phyloP scores from a whole-genome alignment of 2,888 invertebrate species.

The Ryuthela nishihirai region DNA sequence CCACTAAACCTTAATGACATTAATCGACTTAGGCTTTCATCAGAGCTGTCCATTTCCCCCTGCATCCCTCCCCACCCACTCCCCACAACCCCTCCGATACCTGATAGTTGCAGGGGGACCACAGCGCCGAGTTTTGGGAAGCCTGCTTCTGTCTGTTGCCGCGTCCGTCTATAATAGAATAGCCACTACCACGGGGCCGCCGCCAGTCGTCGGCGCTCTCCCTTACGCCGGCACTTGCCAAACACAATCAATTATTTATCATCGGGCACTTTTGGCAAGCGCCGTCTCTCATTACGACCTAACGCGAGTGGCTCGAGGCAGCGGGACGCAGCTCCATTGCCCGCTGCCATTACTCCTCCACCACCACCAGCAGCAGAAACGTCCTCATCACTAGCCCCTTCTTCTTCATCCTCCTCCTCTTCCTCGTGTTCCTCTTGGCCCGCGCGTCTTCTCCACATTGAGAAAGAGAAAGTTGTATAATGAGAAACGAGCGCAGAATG shows the following conservation, averaged over 20 bases:
- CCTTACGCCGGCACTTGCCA: background rate
- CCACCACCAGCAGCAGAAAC: constrained; percentile 5
- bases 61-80: background rate
- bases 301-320: background rate
- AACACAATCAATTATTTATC: constrained; percentile 36
- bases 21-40: constrained; percentile 25
- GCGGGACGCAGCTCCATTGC: too few species aligned
- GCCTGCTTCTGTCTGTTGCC: too few species aligned
- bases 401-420: constrained; percentile 17
- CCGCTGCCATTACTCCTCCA: constrained; percentile 20
- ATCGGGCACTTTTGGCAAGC: background rate
- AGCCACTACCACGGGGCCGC: constrained; percentile 4
- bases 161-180: constrained; percentile 31
- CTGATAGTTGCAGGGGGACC: constrained; percentile 22
- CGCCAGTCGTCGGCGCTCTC: background rate
- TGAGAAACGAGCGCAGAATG: too few species aligned
- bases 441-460: constrained; percentile 19
- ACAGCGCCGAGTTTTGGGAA: constrained; percentile 24
- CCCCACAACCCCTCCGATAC: constrained; percentile 19
- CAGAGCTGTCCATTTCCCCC: constrained; percentile 11
- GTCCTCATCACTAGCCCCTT: too few species aligned
- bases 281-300: background rate
- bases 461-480: too few species aligned
- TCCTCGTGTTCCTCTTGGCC: background rate
- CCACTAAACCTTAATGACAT: constrained; percentile 10